Evolutionary conservation across 2,888 invertebrate genomes (phyloP).

Genomic region (Rhingia campestris): DNA sequence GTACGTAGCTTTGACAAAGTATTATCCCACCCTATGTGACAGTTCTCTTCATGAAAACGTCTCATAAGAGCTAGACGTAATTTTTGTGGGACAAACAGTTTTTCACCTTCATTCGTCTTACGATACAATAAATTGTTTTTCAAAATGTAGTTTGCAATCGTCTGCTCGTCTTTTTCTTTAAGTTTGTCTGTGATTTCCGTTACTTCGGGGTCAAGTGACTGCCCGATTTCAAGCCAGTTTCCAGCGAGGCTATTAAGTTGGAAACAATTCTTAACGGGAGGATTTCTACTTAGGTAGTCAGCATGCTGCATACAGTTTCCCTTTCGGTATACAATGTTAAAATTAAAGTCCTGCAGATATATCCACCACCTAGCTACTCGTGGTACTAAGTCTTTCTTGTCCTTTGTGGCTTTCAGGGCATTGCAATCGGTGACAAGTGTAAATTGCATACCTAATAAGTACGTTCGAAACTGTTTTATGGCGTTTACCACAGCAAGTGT

Average conservation of each 20-base stretch:
- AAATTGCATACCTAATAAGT: conserved; percentile 27
- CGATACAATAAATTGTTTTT: conserved; percentile 19
- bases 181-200: conserved; percentile 23
- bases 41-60: conserved; percentile 64
- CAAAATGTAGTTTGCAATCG: background rate
- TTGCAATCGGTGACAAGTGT: conserved; percentile 28
- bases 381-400: conserved; percentile 41
- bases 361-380: conserved; percentile 58
- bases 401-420: conserved; percentile 17
- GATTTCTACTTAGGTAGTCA: conserved; percentile 50
- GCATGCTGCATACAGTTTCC: conserved; percentile 37
- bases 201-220: background rate
- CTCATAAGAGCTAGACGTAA: conserved; percentile 33
- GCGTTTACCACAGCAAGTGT: conserved; percentile 23
- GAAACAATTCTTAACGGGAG: conserved; percentile 9
- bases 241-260: background rate
- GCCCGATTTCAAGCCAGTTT: conserved; percentile 26
- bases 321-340: conserved; percentile 39
- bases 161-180: background rate
- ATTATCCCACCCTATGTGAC: conserved; percentile 68
- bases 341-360: conserved; percentile 45
- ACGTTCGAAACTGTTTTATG: conserved; percentile 15
- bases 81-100: conserved; percentile 27
- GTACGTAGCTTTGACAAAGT: conserved; percentile 49
- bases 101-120: conserved; percentile 8